Evolutionary conservation across 2,113 vertebrate species (phyloP), one percentile per base, ranked within the genome.

Genomic region (Leptosomus discolor): DNA sequence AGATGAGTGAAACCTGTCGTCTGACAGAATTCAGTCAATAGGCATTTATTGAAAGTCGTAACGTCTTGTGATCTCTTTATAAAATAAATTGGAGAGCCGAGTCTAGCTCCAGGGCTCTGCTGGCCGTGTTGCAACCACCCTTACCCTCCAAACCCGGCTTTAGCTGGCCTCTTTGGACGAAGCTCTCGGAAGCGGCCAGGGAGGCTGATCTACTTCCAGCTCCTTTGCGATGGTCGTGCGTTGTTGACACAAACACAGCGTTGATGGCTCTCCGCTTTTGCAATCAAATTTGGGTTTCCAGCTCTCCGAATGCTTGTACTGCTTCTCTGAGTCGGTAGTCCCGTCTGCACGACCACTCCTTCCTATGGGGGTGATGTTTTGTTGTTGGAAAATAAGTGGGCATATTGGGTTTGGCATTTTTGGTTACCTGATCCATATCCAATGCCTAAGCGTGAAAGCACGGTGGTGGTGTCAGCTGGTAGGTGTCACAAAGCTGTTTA

Each of bases 91-190:
- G 6, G 86, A 76, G 69, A 53, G 30, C 60, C 7, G 51, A 76
- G 48, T 24, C 12, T 30, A n/a, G 82, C 64, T 91, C 71, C 56
- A 71, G 45, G 85, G 54, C 58, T 78, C 71, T 90, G 73, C 78
- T 21, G 2, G 53, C 8, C 0, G 0, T 2, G 1, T 63, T n/a
- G 43, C n/a, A n/a, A 5, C 39, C 45, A 8, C 4, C 57, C 45
- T 11, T 8, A 5, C 23, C 54, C 83, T 68, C 24, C 70, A 41
- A 37, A 34, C 0, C 20, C 43, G 17, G 29, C 57, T 34, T 21
- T 20, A 24, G 30, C 39, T 45, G 51, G 27, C 5, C 53, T 17
- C 30, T 36, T 58, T 57, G 15, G 39, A 4, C 24, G 7, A 1
- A 75, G 67, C 68, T 71, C 50, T n/a, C 0, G 0, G 29, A 7